Conservation (phyloP, 92 coral and sea anemone genomes). For the Muricea muricata region DNA sequence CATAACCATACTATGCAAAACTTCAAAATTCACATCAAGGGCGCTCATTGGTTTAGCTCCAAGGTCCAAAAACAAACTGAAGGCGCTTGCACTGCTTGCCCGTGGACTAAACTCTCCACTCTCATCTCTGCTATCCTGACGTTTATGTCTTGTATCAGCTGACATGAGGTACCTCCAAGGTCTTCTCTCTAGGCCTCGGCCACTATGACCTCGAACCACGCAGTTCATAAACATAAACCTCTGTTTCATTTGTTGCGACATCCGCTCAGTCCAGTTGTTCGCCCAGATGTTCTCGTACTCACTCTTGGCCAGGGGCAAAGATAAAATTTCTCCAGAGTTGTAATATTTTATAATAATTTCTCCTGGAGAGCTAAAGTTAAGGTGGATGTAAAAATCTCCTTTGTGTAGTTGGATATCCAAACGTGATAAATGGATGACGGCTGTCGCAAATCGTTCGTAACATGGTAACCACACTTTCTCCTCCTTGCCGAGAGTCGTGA, state of each 20-base stretch:
- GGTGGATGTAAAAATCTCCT: slow-evolving; percentile 90
- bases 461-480: slow-evolving; percentile 93
- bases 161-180: slow-evolving; percentile 98
- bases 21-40: slow-evolving; percentile 93
- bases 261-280: slow-evolving; percentile 81
- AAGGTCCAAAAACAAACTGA: slow-evolving; percentile 28
- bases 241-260: slow-evolving; percentile 81
- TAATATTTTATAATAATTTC: slow-evolving; percentile 82
- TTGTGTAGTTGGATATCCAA: slow-evolving; percentile 79
- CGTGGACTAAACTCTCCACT: slow-evolving; percentile 20
- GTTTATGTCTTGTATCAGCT: not conserved
- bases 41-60: slow-evolving; percentile 79
- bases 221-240: slow-evolving; percentile 93
- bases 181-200: slow-evolving; percentile 78
- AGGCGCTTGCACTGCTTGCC: slow-evolving; percentile 23
- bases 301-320: slow-evolving; percentile 79
- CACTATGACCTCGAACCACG: slow-evolving; percentile 73
- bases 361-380: slow-evolving; percentile 88
- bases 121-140: not conserved
- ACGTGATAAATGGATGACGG: slow-evolving; percentile 78
- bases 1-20: slow-evolving; percentile 91
- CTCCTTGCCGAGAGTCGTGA: slow-evolving; percentile 74
- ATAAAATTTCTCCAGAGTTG: slow-evolving; percentile 78
- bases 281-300: slow-evolving; percentile 85
- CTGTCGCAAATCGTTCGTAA: slow-evolving; percentile 88